Evolutionary conservation across 2,888 invertebrate species (phyloP).

Genomic region (Phasia obesa): DNA sequence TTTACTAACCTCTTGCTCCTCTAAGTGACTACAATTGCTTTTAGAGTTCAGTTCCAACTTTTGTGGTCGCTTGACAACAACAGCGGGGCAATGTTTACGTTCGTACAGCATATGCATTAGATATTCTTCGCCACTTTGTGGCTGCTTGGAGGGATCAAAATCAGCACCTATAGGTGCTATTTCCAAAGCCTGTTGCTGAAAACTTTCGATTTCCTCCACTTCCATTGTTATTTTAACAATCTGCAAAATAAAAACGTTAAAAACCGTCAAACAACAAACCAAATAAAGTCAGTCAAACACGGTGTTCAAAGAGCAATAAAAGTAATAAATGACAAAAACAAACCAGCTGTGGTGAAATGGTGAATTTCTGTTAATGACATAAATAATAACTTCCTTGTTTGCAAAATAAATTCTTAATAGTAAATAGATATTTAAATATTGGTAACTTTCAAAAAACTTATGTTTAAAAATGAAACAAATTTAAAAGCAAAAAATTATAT

Average conservation of each 20-base stretch:
- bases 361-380: too few species aligned
- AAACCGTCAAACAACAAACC: neutral
- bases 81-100: constrained; percentile 79
- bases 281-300: constrained; percentile 24
- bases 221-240: constrained; percentile 53
- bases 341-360: neutral
- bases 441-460: too few species aligned
- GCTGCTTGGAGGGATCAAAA: constrained; percentile 78
- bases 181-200: constrained; percentile 80
- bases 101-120: constrained; percentile 81
- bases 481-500: too few species aligned
- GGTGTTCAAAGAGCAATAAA: neutral
- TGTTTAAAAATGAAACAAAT: too few species aligned
- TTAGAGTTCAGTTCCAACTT: constrained; percentile 12
- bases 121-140: constrained; percentile 80
- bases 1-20: constrained; percentile 68
- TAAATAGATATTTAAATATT: too few species aligned
- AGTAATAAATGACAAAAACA: neutral
- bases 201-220: constrained; percentile 74
- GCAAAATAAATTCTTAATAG: too few species aligned
- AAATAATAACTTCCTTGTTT: too few species aligned
- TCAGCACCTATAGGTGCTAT: constrained; percentile 77
- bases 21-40: constrained; percentile 10
- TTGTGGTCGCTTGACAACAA: constrained; percentile 76
- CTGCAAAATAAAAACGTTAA: neutral